Base-by-base conservation (phyloP, 1,140 invertebrate genomes). In the Ceratosolen fusciceps region DNA sequence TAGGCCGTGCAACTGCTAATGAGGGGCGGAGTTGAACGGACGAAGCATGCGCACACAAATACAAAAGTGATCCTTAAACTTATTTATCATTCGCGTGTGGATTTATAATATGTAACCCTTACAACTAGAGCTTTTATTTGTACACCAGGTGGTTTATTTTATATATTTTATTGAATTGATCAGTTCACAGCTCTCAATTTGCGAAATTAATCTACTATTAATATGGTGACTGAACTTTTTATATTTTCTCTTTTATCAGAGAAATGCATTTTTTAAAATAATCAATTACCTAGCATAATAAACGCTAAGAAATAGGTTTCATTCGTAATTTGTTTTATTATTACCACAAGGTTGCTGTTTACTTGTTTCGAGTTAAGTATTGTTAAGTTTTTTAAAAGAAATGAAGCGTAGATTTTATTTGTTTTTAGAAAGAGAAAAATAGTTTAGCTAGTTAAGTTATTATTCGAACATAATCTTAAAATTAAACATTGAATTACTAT, bases 21-120 rank as follows among this genome's bases (percentile, higher is more conserved):
- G 83, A 90, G 88, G 87, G 88, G 88, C 88, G 88, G 88, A 89
- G 88, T 87, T 86, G 83, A 77, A 80, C 67, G 26, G 77, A 65
- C 31, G 60, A 65, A 37, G 31, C 80, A 82, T 84, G 81, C 79
- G 80, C 87, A 85, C 87, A 88, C 87, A 87, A 87, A 87, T 85
- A 21, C 85, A 82, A 79, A 83, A 80, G n/a, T 43, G 39, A 24
- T 14, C 65, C 49, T 34, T 24, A n/a, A n/a, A n/a, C 19, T 21
- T n/a, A 19, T 26, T 24, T 70, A 21, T 47, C 19, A 21, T 49
- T 26, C 31, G 37, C 47, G 14, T 47, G 49, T 21, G 19, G 12
- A 19, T 19, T 16, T 16, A 52, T 21, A 14, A 52, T 19, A 52
- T 52, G 14, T 16, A 29, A 9, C 24, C 60, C 71, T 49, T 34